Evolutionary conservation across 1,140 invertebrate species (phyloP).

Genomic region (Solenopsis invicta): DNA sequence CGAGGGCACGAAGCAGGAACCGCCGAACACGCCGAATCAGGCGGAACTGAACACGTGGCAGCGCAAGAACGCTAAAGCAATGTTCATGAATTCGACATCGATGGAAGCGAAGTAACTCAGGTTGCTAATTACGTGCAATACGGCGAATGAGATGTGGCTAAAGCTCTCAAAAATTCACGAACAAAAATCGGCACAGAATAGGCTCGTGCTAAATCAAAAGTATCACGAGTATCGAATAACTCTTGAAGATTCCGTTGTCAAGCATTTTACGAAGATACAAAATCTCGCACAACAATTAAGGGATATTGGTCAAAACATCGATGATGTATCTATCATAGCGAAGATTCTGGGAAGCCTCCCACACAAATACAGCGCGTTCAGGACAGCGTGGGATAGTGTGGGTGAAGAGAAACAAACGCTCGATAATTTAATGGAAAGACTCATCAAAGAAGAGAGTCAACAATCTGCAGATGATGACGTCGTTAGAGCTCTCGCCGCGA

Average conservation of each 20-base stretch:
- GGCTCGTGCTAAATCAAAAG: conserved; percentile 23
- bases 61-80: conserved; percentile 7
- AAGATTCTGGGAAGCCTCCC: conserved; percentile 40
- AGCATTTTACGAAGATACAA: conserved; percentile 44
- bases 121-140: conserved; percentile 6
- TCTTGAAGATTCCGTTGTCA: conserved; percentile 23
- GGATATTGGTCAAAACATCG: conserved; percentile 39
- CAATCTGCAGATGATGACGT: neutral
- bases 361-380: conserved; percentile 11
- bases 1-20: neutral
- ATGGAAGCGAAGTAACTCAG: neutral
- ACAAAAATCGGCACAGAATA: conserved; percentile 32
- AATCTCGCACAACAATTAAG: conserved; percentile 37
- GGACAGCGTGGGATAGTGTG: conserved; percentile 46
- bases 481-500: neutral
- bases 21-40: neutral
- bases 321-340: conserved; percentile 42
- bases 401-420: conserved; percentile 29
- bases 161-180: conserved; percentile 55
- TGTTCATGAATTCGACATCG: conserved; percentile 3
- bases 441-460: conserved; percentile 38
- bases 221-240: conserved; percentile 25
- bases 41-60: neutral
- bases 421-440: conserved; percentile 34
- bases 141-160: conserved; percentile 41